These are phyloP conservation scores for Alfaro cultratus DNA, from an alignment of 2,797 vertebrate species.

Conservation along the genomic window DNA sequence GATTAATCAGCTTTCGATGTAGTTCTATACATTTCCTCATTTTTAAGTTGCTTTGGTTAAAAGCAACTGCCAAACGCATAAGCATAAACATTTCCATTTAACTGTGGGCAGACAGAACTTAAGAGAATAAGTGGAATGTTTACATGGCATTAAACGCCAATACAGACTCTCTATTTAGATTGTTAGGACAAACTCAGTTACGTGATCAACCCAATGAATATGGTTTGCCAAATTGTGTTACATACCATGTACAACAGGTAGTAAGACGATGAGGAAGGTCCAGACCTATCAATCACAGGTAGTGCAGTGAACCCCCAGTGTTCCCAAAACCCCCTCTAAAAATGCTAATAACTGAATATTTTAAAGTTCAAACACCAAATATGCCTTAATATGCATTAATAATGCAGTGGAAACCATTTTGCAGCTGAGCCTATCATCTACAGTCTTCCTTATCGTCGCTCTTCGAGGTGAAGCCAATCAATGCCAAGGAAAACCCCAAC, in stretches of 20 bases:
- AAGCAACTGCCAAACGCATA: neutral
- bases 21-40: neutral
- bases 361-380: too few relatives aligned
- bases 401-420: too few relatives aligned
- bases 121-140: neutral
- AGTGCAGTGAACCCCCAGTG: too few relatives aligned
- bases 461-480: too few relatives aligned
- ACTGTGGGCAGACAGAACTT: neutral
- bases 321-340: too few relatives aligned
- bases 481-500: too few relatives aligned
- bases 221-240: neutral
- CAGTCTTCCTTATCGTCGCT: too few relatives aligned
- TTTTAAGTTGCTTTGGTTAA: neutral
- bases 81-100: neutral
- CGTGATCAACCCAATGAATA: neutral
- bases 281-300: neutral
- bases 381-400: too few relatives aligned
- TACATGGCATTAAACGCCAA: neutral
- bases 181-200: neutral
- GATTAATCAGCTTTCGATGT: neutral
- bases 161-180: neutral
- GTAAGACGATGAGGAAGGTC: neutral
- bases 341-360: too few relatives aligned
- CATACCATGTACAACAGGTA: neutral
- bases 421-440: neutral